phyloP scores from a whole-genome alignment of 2,113 vertebrate species.

The Daubentonia madagascariensis region DNA sequence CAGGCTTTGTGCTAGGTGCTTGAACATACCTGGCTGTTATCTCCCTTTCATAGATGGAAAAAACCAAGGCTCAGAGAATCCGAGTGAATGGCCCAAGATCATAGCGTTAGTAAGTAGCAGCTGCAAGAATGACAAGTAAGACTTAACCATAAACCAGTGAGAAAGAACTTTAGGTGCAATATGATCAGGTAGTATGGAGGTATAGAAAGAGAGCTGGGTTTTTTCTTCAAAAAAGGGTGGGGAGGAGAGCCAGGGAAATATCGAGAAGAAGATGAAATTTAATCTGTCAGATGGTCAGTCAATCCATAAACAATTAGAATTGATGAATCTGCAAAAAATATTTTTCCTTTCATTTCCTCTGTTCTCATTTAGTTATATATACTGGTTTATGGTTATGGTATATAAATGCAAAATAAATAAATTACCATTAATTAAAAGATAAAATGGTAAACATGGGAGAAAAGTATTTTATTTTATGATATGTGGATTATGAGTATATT shows the following conservation, averaged over 20 bases:
- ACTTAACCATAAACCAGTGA: background rate
- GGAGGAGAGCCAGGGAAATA: background rate
- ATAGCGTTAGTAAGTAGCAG: background rate
- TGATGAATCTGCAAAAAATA: background rate
- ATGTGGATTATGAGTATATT: background rate
- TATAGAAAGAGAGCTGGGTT: background rate
- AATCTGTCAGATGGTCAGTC: background rate
- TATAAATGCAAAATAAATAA: background rate
- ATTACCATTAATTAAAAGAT: background rate
- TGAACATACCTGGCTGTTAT: background rate
- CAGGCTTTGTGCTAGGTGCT: background rate
- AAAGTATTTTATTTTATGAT: conserved; percentile 38
- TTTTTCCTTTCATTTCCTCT: background rate
- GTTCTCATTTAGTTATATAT: background rate
- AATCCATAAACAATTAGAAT: background rate
- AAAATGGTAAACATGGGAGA: background rate
- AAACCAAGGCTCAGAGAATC: background rate
- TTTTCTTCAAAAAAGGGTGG: background rate
- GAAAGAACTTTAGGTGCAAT: background rate
- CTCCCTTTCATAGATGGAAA: background rate
- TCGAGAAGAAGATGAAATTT: background rate
- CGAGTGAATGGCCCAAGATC: background rate
- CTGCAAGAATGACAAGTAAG: background rate
- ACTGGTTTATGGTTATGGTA: background rate
- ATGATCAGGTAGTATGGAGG: background rate